Percentiles rank a stretch among this genome's conserved stretches.
Evolutionary conservation across 1,140 invertebrate genomes (phyloP).

Genomic region (Heliconius himera): DNA sequence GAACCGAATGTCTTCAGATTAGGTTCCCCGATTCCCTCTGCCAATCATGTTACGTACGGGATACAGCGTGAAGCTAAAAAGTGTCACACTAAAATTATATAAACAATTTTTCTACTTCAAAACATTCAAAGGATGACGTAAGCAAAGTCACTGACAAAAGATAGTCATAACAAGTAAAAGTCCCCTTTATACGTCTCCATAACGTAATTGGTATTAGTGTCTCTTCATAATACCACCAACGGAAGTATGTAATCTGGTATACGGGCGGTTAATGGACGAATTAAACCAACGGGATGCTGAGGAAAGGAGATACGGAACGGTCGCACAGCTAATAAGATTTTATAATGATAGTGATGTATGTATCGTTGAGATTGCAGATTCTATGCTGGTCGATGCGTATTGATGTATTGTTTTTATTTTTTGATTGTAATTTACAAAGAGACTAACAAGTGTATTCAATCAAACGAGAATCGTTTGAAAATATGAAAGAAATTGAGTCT

Average conservation of each 20-base stretch:
- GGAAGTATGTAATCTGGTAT: slow-evolving; percentile 65
- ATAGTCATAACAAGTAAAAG: not conserved
- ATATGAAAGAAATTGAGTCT: no score
- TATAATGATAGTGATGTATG: slow-evolving; percentile 8
- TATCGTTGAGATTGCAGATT: not conserved
- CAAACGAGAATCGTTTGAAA: no score
- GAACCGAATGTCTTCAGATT: no score
- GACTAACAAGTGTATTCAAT: no score
- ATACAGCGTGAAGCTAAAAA: no score
- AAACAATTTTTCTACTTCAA: no score
- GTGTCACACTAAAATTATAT: no score
- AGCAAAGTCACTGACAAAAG: not conserved
- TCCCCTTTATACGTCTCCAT: slow-evolving; percentile 34
- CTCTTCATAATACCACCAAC: slow-evolving; percentile 41
- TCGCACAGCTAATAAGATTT: slow-evolving; percentile 34
- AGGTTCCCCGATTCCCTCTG: no score
- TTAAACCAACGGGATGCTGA: slow-evolving; percentile 54
- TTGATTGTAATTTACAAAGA: no score
- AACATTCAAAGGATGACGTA: no score
- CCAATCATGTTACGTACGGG: no score
- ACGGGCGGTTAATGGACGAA: slow-evolving; percentile 63
- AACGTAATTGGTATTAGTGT: slow-evolving; percentile 45
- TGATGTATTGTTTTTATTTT: no score
- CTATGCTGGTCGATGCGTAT: not conserved
- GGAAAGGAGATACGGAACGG: slow-evolving; percentile 36